Conservation (phyloP, 2,113 vertebrate species). For the Alces alces region DNA sequence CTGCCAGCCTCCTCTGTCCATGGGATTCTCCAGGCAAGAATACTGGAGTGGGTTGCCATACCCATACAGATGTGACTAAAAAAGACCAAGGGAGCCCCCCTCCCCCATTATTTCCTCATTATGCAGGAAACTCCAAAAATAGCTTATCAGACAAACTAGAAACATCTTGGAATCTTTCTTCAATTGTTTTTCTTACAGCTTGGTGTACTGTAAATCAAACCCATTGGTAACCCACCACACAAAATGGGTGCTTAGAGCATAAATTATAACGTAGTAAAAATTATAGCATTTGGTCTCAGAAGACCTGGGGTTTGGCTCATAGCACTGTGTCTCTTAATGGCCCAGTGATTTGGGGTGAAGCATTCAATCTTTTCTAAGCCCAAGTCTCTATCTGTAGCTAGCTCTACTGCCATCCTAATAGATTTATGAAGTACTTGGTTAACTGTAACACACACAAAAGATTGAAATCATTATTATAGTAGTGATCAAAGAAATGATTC, state of each 20-base stretch:
- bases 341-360: neutral
- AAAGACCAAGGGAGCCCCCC: neutral
- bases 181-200: neutral
- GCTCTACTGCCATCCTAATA: neutral
- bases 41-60: neutral
- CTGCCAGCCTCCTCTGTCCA: neutral
- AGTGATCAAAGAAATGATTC: neutral
- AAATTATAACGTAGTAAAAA: neutral
- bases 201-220: constrained; percentile 14
- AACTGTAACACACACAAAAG: neutral
- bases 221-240: neutral
- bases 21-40: neutral
- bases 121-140: neutral
- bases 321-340: neutral
- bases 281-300: neutral
- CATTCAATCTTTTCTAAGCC: neutral
- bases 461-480: neutral
- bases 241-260: neutral
- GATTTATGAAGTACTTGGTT: neutral
- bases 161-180: neutral
- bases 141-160: neutral
- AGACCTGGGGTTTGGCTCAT: neutral
- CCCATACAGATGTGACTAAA: neutral
- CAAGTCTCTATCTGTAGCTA: neutral
- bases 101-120: neutral